A percentile compares a stretch with the other conserved stretches of the same genome.
These are phyloP conservation scores for Galaxea fascicularis DNA, from an alignment of 92 coral and sea anemone genomes.

Conservation along the genomic window DNA sequence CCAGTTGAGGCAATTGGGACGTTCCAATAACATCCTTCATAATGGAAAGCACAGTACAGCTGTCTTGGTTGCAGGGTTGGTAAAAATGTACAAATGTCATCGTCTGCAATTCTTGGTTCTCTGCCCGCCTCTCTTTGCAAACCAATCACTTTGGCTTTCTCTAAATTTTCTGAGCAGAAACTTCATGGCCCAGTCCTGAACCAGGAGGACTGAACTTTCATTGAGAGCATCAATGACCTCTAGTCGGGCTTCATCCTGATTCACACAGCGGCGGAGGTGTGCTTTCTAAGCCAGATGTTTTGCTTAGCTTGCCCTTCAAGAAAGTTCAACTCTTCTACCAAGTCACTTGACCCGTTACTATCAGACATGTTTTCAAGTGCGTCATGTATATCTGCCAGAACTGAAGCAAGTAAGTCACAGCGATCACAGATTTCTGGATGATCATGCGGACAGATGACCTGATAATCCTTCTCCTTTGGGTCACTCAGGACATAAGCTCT, in stretches of 20 bases:
- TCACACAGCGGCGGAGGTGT: conserved; percentile 38
- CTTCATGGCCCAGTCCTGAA: conserved; percentile 51
- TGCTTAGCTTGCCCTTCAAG: conserved; percentile 17
- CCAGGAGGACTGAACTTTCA: conserved; percentile 12
- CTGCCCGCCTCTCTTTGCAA: too few relatives aligned
- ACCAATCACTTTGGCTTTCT: too few relatives aligned
- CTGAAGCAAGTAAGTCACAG: not conserved
- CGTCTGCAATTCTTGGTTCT: too few relatives aligned
- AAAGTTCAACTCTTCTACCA: conserved; percentile 20
- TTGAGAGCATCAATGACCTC: too few relatives aligned
- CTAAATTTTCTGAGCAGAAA: conserved; percentile 41
- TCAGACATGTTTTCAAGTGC: too few relatives aligned
- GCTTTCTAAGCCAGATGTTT: conserved; percentile 20
- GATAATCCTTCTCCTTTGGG: conserved; percentile 28
- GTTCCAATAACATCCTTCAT: conserved; percentile 41
- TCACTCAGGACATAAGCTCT: conserved; percentile 42
- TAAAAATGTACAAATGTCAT: conserved; percentile 42
- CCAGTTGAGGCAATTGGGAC: conserved; percentile 20
- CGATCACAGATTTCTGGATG: conserved; percentile 40
- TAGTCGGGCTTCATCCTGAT: conserved; percentile 54
- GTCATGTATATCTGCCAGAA: conserved; percentile 22
- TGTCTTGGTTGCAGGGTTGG: conserved; percentile 31
- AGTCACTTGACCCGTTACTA: not conserved
- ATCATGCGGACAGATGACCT: conserved; percentile 25
- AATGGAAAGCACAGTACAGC: conserved; percentile 24